Evolutionary conservation across 2,888 invertebrate species (phyloP).

Genomic region (Cosmia trapezina): DNA sequence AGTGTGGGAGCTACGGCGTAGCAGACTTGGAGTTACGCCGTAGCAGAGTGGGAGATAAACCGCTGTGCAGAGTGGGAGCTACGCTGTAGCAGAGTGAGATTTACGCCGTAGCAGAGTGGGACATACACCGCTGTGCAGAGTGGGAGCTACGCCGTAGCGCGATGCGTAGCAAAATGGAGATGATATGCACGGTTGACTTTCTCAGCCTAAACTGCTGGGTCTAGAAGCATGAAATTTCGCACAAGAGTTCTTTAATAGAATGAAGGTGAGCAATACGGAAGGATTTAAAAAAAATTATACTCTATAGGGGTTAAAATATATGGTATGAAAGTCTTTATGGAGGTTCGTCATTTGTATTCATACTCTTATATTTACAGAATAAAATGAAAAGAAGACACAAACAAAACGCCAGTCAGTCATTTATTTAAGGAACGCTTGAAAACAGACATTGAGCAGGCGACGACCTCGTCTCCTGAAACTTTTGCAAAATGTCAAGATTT

Average conservation of each 20-base stretch:
- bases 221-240: not conserved
- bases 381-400: slow-evolving; percentile 18
- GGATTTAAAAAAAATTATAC: not conserved
- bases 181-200: not conserved
- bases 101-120: slow-evolving; percentile 22
- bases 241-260: too few relatives aligned
- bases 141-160: slow-evolving; percentile 21
- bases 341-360: not conserved
- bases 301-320: too few relatives aligned
- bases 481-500: slow-evolving; percentile 55
- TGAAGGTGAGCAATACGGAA: not conserved
- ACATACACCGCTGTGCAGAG: not conserved
- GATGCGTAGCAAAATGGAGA: not conserved
- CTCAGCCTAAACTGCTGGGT: not conserved
- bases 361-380: not conserved
- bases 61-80: not conserved
- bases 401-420: slow-evolving; percentile 20
- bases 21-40: slow-evolving; percentile 15
- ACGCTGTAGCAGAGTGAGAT: slow-evolving; percentile 12
- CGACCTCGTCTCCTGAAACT: slow-evolving; percentile 42
- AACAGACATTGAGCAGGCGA: slow-evolving; percentile 33
- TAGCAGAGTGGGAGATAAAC: not conserved
- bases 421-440: slow-evolving; percentile 14
- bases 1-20: slow-evolving; percentile 19
- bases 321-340: too few relatives aligned